Evolutionary conservation across 2,888 invertebrate species (phyloP), one percentile per base, ranked within the genome.

Genomic region (Eupithecia abbreviata): DNA sequence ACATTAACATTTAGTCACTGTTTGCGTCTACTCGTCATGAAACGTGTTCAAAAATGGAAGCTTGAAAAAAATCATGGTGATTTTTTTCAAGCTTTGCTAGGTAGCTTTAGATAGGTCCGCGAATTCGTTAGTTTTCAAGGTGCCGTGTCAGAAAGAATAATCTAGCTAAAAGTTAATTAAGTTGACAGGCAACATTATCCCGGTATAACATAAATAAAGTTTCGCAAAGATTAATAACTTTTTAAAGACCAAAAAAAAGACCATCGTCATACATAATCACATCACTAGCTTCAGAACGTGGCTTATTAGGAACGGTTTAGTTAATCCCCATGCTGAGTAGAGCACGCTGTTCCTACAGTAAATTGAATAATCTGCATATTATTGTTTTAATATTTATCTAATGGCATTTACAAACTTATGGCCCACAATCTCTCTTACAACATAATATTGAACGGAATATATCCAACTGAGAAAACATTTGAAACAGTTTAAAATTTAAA

Each of bases 301-400:
- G 77, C 72, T 79, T 80, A 78, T 80, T 80, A 78, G 77, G 74
- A 78, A 78, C 67, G 75, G 76, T 76, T 80, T 78, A 77, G 77
- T 77, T 76, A 75, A 72, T 77, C 72, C 45, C 71, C 78, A 78
- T 77, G 73, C 72, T 76, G 77, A 77, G 73, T 75, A 12, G 79
- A 72, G 74, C 77, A 75, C 72, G 77, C 74, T 77, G 74, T 76
- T 76, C 74, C 74, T 79, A 79, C 69, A 62, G 74, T 74, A 79
- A 77, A 79, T 77, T 77, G 79, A 79, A 74, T 79, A 79, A 77
- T 77, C 73, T 79, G 77, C 79, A 77, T 79, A 77, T 69, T 69
- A 69, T 70, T 71, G 73, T 73, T 73, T 72, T 72, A 73, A 71
- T 77, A 73, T 73, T 71, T 77, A 76, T 72, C 68, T 69, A 74